These are phyloP conservation scores for Lathronympha strigana DNA, from an alignment of 2,888 invertebrate genomes.

Conservation along the genomic window DNA sequence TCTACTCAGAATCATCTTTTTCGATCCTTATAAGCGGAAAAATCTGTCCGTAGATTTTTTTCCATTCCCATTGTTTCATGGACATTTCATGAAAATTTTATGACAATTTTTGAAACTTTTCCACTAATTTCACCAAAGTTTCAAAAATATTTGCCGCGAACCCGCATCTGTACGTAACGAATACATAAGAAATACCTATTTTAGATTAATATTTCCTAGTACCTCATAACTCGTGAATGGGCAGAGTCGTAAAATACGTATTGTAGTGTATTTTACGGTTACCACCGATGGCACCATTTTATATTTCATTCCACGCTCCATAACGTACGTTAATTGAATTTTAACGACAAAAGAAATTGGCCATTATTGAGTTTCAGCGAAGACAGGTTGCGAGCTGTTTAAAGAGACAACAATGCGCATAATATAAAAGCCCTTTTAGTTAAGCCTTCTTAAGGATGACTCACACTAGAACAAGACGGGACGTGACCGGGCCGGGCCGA, in stretches of 20 bases:
- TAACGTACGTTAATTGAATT: slow-evolving; percentile 73
- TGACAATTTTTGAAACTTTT: no score
- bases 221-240: slow-evolving; percentile 56
- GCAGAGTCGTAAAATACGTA: slow-evolving; percentile 65
- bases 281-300: slow-evolving; percentile 66
- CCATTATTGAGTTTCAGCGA: slow-evolving; percentile 65
- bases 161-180: no score
- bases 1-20: no score
- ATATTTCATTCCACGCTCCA: slow-evolving; percentile 75
- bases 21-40: no score
- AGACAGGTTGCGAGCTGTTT: slow-evolving; percentile 33
- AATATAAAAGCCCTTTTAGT: not conserved
- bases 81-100: no score
- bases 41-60: no score
- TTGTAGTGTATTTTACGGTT: slow-evolving; percentile 67
- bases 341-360: slow-evolving; percentile 69
- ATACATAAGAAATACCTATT: slow-evolving; percentile 48
- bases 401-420: not conserved
- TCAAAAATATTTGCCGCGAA: no score
- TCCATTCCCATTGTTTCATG: no score
- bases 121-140: no score
- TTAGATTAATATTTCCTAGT: slow-evolving; percentile 50
- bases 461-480: no score
- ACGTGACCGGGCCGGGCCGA: no score
- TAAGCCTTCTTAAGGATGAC: no score